Base-by-base conservation (phyloP, 2,888 invertebrate genomes). In the Chrysolina oricalcia region DNA sequence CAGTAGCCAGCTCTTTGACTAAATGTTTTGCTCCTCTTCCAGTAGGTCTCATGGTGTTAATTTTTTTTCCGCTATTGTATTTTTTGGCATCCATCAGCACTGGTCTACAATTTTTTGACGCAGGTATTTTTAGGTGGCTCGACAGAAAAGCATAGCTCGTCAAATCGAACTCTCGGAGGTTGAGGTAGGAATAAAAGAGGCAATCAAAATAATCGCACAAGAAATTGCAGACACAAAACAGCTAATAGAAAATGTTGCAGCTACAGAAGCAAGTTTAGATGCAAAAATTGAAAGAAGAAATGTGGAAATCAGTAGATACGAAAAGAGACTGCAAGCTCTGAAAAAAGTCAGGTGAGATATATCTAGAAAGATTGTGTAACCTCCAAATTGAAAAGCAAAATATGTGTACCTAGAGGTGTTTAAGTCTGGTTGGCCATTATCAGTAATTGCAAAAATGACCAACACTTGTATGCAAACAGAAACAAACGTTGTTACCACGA, bases 241-340 rank as follows among this genome's bases (percentile, higher is more conserved):
- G 70, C 93, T 95, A 86, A 94, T 97, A 82, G 96, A 96, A 84
- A 96, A 93, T 87, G 94, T 97, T 6, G 94, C 96, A 27, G 94
- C 95, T 10, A 97, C 97, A 83, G 97, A 98, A 87, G 94, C 95
- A 41, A 97, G 94, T 78, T 90, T 99, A 2, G 97, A 97, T 85
- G 93, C 94, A 11, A 98, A 98, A 90, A 94, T 99, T 74, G 98
- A 98, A 87, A 93, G 98, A 74, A 94, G 97, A 80, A 93, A 93
- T 80, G 93, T 94, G 0, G 99, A 99, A 87, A 91, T 98, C 80
- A 96, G 97, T 83, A 91, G 99, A 70, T 97, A 97, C 80, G 96
- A 97, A 87, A 98, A 98, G 88, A 91, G 99, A 46, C 90, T 99
- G 64, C 95, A 96, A 84, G 97, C 98, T 0, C 90, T 99, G 82